Percentiles rank a stretch among this genome's conserved stretches.
These are phyloP conservation scores for Cottoperca gobio DNA, from an alignment of 2,797 vertebrate species.

Conservation along the genomic window DNA sequence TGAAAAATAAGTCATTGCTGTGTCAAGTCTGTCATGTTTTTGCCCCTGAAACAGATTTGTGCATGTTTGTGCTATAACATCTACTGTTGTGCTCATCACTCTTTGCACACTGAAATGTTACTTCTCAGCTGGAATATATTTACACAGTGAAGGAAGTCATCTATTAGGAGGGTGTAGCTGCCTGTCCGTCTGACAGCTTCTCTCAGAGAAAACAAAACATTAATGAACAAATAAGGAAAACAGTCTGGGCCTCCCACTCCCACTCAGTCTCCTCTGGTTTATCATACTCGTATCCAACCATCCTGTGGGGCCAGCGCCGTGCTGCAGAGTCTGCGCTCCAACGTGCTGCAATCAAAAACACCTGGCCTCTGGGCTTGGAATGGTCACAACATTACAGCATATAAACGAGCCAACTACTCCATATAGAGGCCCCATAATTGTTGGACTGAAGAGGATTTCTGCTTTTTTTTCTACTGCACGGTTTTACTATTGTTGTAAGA, in stretches of 20 bases:
- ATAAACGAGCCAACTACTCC: conserved; percentile 81
- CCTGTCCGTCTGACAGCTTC: conserved; percentile 67
- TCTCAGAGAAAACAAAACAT: conserved; percentile 78
- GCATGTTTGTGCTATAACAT: conserved; percentile 34
- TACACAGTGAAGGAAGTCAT: conserved; percentile 68
- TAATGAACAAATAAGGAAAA: conserved; percentile 80
- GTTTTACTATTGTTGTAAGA: conserved; percentile 80
- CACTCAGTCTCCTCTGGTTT: conserved; percentile 71
- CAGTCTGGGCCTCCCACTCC: conserved; percentile 70
- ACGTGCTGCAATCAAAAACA: conserved; percentile 84
- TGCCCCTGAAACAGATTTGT: conserved; percentile 4
- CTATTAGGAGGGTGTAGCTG: conserved; percentile 72
- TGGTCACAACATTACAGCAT: conserved; percentile 82
- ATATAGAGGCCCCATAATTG: conserved; percentile 84
- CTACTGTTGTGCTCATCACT: conserved; percentile 50
- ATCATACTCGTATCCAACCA: conserved; percentile 59
- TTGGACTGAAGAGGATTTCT: conserved; percentile 80
- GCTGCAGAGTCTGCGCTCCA: conserved; percentile 68
- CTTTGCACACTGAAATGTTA: conserved; percentile 48
- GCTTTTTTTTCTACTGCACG: conserved; percentile 57
- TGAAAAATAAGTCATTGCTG: conserved; percentile 40
- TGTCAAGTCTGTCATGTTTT: conserved; percentile 33
- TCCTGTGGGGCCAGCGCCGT: conserved; percentile 69
- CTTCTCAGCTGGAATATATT: conserved; percentile 73
- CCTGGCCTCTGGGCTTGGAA: conserved; percentile 82